Conservation (phyloP, 2,113 vertebrate genomes). For the Nothobranchius furzeri region DNA sequence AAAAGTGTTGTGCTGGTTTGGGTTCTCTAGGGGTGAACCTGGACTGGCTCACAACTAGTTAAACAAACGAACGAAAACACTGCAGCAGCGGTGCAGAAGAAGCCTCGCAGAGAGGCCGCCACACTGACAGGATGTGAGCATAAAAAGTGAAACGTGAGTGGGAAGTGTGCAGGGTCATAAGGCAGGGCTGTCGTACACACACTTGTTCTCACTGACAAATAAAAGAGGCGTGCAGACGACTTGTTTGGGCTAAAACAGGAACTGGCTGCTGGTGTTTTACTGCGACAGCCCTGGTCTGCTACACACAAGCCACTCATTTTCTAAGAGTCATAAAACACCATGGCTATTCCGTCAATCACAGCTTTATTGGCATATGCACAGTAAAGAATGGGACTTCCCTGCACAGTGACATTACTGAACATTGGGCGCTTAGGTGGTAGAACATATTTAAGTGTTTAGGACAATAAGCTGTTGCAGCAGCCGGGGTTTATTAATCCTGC, state of each 20-base stretch:
- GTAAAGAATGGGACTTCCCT: no score
- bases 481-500: slow-evolving; percentile 32
- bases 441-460: slow-evolving; percentile 36
- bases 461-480: slow-evolving; percentile 39
- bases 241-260: slow-evolving; percentile 51
- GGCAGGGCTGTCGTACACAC: slow-evolving; percentile 39
- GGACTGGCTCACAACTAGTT: no score
- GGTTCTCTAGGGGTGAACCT: no score
- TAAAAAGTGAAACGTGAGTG: slow-evolving; percentile 72
- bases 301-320: slow-evolving; percentile 31
- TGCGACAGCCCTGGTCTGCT: background rate
- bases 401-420: slow-evolving; percentile 1
- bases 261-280: slow-evolving; percentile 30
- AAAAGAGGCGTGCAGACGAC: slow-evolving; percentile 22
- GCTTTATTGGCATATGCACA: no score
- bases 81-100: no score
- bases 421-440: slow-evolving; percentile 12
- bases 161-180: slow-evolving; percentile 66
- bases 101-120: slow-evolving; percentile 33
- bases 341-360: slow-evolving; percentile 20
- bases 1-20: no score
- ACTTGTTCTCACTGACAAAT: slow-evolving; percentile 34
- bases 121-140: slow-evolving; percentile 61
- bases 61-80: no score
- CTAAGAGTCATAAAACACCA: slow-evolving; percentile 32